These are phyloP conservation scores for Steinernema khuongi DNA, from an alignment of 1,140 invertebrate genomes.

Conservation along the genomic window DNA sequence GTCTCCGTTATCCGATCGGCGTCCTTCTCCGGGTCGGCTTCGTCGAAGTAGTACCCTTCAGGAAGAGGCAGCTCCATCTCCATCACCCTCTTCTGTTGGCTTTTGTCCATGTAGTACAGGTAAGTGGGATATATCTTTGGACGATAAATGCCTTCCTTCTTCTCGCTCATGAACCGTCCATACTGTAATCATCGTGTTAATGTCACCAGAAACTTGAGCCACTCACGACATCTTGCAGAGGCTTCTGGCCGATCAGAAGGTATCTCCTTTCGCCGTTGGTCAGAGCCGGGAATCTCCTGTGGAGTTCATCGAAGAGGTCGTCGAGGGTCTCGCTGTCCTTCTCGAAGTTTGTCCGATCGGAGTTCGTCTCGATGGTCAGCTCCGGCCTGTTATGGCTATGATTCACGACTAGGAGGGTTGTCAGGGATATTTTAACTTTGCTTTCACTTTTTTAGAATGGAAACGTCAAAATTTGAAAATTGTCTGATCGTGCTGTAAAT, in stretches of 20 bases:
- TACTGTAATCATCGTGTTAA: not conserved
- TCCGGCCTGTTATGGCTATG: not conserved
- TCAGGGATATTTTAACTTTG: too few relatives aligned
- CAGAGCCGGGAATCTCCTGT: not conserved
- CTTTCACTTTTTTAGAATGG: too few relatives aligned
- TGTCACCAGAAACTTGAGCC: not conserved
- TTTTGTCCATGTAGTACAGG: slow-evolving; percentile 30
- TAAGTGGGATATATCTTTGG: not conserved
- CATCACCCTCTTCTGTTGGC: slow-evolving; percentile 22
- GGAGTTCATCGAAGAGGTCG: not conserved
- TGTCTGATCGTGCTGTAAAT: not conserved
- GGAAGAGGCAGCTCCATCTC: slow-evolving; percentile 17
- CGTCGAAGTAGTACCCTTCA: slow-evolving; percentile 27
- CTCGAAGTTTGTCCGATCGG: not conserved
- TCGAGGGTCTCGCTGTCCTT: not conserved
- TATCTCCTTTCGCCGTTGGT: not conserved
- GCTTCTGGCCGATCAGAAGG: not conserved
- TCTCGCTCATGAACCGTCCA: not conserved
- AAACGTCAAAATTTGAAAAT: not conserved
- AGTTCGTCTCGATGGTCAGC: not conserved
- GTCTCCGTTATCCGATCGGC: slow-evolving; percentile 31
- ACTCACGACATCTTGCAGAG: not conserved
- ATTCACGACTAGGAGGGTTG: too few relatives aligned
- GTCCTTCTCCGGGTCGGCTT: slow-evolving; percentile 27
- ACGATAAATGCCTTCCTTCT: not conserved